Evolutionary conservation across 2,113 vertebrate species (phyloP).

Genomic region (Silurus asotus): DNA sequence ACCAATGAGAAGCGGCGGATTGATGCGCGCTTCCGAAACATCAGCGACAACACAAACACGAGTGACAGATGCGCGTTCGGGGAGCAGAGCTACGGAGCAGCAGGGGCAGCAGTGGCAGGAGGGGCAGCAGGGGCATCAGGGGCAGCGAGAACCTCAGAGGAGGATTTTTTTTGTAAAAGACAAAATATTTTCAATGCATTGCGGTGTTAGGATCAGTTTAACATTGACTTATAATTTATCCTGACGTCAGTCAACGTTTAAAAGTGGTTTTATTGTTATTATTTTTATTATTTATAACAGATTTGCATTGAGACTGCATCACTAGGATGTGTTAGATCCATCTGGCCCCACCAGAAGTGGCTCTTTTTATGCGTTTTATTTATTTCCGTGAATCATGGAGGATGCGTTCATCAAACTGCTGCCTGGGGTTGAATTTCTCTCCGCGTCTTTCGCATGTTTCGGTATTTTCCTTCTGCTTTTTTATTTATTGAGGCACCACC

Average conservation of each 20-base stretch:
- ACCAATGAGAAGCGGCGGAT: neutral
- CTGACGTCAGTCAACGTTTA: neutral
- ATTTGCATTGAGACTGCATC: neutral
- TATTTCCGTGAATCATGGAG: conserved; percentile 3
- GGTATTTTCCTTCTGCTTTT: conserved; percentile 34
- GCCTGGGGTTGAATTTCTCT: conserved; percentile 34
- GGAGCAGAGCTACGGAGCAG: neutral
- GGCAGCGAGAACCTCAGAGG: too few species aligned
- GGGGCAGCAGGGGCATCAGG: too few species aligned
- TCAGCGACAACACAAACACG: too few species aligned
- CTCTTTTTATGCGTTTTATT: too few species aligned
- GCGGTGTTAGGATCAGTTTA: neutral
- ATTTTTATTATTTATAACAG: neutral
- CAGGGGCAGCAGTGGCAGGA: too few species aligned
- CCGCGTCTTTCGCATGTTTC: conserved; percentile 36
- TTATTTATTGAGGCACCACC: conserved; percentile 27
- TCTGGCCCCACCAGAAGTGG: neutral
- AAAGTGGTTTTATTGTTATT: neutral
- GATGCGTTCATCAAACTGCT: conserved; percentile 46
- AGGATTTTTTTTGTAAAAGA: neutral
- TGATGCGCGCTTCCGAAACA: neutral
- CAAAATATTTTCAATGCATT: neutral
- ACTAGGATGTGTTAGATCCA: neutral
- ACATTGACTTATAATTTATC: neutral
- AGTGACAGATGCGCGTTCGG: too few species aligned